Evolutionary conservation across 2,888 invertebrate species (phyloP).

Genomic region (Neelides folsomi): DNA sequence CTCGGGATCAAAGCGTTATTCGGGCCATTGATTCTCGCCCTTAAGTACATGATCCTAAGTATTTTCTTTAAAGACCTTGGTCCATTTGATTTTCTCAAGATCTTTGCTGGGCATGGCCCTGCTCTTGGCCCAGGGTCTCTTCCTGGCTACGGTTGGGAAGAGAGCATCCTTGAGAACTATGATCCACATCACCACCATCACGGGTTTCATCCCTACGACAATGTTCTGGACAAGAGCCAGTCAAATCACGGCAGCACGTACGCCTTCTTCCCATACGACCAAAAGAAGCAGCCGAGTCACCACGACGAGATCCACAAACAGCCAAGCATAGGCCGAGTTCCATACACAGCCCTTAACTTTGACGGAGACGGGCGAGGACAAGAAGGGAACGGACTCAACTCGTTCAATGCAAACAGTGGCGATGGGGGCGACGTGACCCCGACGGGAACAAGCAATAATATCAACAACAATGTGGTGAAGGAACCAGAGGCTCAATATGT

Average conservation of each 20-base stretch:
- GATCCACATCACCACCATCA: constrained; percentile 25
- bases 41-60: constrained; percentile 68
- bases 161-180: constrained; percentile 24
- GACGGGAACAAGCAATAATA: constrained; percentile 7
- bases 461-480: not conserved
- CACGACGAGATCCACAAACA: constrained; percentile 1
- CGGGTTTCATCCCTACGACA: constrained; percentile 22
- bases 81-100: constrained; percentile 28
- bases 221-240: constrained; percentile 9
- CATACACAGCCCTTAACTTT: not conserved
- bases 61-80: constrained; percentile 49
- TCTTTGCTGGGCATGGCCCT: constrained; percentile 10
- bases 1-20: constrained; percentile 66
- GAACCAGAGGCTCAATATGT: constrained; percentile 17
- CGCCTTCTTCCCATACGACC: not conserved
- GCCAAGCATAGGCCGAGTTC: not conserved
- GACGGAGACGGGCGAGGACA: not conserved
- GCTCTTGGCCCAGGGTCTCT: not conserved
- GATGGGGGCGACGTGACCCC: constrained; percentile 3
- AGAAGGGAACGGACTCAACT: constrained; percentile 1
- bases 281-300: not conserved
- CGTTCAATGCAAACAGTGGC: not conserved
- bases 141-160: not conserved
- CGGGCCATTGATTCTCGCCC: constrained; percentile 63
- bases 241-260: not conserved